These are phyloP conservation scores for Trinectes maculatus DNA, from an alignment of 2,113 vertebrate genomes.

Conservation along the genomic window DNA sequence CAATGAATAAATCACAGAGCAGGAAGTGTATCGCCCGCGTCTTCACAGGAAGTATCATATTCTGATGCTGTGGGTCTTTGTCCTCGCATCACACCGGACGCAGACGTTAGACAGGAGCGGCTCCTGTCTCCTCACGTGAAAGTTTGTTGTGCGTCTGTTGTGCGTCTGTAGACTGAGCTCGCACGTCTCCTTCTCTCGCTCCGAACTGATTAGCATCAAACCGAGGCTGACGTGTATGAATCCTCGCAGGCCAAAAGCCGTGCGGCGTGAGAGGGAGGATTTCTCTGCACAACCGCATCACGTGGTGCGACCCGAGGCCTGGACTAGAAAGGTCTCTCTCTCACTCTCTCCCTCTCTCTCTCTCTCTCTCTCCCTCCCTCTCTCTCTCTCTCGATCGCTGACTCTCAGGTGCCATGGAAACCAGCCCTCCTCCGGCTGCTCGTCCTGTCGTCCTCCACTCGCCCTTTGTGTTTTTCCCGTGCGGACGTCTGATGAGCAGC, in stretches of 20 bases:
- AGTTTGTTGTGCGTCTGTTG: too few relatives aligned
- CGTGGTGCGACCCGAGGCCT: constrained; percentile 69
- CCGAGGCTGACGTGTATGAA: constrained; percentile 37
- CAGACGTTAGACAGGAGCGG: too few relatives aligned
- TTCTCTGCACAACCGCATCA: constrained; percentile 62
- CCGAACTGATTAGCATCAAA: constrained; percentile 48
- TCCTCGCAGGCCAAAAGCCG: constrained; percentile 35
- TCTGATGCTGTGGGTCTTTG: too few relatives aligned
- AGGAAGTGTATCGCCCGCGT: constrained; percentile 18
- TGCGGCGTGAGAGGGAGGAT: constrained; percentile 61
- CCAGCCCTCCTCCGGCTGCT: constrained; percentile 67
- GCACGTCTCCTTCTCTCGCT: constrained; percentile 25
- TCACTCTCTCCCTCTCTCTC: constrained; percentile 10
- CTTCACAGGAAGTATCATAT: constrained; percentile 3
- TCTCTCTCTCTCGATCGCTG: constrained; percentile 19
- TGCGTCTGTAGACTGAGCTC: constrained; percentile 12
- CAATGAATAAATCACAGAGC: constrained; percentile 12
- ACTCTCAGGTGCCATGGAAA: constrained; percentile 69
- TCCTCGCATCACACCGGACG: background rate
- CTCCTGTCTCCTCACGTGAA: too few relatives aligned
- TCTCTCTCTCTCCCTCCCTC: background rate
- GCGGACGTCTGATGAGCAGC: background rate
- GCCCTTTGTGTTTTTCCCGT: constrained; percentile 46
- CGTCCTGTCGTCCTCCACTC: constrained; percentile 59
- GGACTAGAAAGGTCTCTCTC: constrained; percentile 60